Percentiles rank a stretch among this genome's conserved stretches.
Conservation (phyloP, 1,140 invertebrate species). For the Drosophila lowei region DNA sequence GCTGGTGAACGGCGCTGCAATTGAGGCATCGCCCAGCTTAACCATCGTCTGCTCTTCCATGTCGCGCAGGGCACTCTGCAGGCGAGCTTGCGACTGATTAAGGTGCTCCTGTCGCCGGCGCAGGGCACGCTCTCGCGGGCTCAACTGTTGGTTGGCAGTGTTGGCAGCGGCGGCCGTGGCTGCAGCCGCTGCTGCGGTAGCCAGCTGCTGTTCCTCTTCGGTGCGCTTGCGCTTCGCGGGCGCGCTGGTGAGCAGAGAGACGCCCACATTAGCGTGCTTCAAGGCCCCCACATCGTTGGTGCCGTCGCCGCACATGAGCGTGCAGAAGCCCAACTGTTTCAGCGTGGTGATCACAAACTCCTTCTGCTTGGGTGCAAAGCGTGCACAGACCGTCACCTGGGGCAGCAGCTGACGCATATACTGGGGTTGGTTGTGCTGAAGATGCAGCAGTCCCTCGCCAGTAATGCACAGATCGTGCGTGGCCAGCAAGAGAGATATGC, state of each 20-base stretch:
- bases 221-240: conserved; percentile 86
- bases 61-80: conserved; percentile 89
- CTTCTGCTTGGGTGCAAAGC: conserved; percentile 98
- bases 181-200: conserved; percentile 37
- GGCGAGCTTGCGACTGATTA: conserved; percentile 80
- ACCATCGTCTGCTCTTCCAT: conserved; percentile 96
- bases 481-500: conserved; percentile 81
- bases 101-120: conserved; percentile 75
- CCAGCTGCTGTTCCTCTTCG: conserved; percentile 67
- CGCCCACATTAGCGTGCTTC: conserved; percentile 95
- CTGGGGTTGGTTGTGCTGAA: conserved; percentile 86
- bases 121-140: conserved; percentile 76
- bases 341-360: conserved; percentile 96
- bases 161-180: conserved; percentile 48
- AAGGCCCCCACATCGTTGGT: conserved; percentile 99
- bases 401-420: conserved; percentile 91
- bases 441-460: conserved; percentile 92
- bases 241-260: conserved; percentile 94
- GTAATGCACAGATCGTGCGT: conserved; percentile 96
- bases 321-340: conserved; percentile 94
- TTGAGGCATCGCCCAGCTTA: conserved; percentile 98
- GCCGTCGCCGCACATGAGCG: conserved; percentile 99
- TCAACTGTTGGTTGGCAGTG: conserved; percentile 57
- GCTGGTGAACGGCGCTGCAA: conserved; percentile 99
- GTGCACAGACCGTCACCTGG: conserved; percentile 94